Percentiles rank a stretch among this genome's conserved stretches.
phyloP scores from a whole-genome alignment of 2,888 invertebrate species.

The Sminthurides aquaticus region DNA sequence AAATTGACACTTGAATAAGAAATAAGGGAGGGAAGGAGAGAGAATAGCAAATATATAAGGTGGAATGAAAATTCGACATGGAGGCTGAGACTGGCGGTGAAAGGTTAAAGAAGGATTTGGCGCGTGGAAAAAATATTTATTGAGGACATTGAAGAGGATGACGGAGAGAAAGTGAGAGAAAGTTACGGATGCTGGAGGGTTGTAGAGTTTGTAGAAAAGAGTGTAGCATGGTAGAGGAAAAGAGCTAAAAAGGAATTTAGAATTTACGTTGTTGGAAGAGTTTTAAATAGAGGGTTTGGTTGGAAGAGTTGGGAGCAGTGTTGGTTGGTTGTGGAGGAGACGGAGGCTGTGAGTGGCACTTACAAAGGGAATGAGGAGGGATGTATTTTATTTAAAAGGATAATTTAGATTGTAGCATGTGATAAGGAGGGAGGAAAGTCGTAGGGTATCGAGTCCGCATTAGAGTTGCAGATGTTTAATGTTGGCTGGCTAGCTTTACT shows the following conservation, averaged over 20 bases:
- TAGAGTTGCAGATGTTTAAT: conserved; percentile 9
- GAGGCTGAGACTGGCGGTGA: no score
- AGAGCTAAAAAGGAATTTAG: not conserved
- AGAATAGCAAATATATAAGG: no score
- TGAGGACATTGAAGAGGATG: not conserved
- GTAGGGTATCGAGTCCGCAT: not conserved
- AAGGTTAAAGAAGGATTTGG: no score
- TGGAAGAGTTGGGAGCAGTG: not conserved
- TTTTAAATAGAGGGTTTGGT: no score
- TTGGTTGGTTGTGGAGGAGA: not conserved
- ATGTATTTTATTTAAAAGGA: conserved; percentile 10
- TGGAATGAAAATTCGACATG: no score
- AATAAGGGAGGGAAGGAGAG: no score
- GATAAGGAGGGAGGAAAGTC: conserved; percentile 1
- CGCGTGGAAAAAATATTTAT: no score
- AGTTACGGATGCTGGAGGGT: not conserved
- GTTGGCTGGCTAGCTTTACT: no score
- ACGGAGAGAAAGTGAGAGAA: not conserved
- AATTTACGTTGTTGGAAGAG: not conserved
- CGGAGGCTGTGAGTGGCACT: not conserved
- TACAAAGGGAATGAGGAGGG: not conserved
- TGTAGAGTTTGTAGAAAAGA: not conserved
- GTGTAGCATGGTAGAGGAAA: not conserved
- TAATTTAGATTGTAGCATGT: conserved; percentile 1
- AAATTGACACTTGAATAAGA: no score